Evolutionary conservation across 2,113 vertebrate species (phyloP).

Genomic region (Nycticorax nycticorax): DNA sequence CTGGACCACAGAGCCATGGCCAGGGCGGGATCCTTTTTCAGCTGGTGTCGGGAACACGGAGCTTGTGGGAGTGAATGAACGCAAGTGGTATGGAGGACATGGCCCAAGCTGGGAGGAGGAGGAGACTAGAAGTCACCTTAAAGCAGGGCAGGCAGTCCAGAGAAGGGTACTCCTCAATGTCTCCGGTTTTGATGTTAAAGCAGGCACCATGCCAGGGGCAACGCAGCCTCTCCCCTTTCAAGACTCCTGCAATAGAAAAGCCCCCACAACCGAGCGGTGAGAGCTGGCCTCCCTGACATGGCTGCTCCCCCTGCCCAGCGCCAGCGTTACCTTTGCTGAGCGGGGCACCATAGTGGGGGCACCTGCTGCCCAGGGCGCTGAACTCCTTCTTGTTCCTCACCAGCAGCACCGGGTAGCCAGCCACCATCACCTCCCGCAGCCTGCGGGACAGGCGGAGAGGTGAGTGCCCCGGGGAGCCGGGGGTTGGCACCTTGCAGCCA

Average conservation of each 20-base stretch:
- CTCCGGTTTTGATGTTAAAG: slow-evolving; percentile 84
- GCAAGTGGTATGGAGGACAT: fast-evolving
- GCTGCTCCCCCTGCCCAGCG: background rate
- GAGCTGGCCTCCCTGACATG: fast-evolving
- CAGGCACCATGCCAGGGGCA: slow-evolving; percentile 89
- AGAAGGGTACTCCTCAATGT: slow-evolving; percentile 89
- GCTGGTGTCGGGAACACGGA: fast-evolving
- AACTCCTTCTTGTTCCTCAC: slow-evolving; percentile 76
- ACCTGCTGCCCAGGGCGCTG: slow-evolving; percentile 83
- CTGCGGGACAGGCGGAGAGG: slow-evolving; percentile 48
- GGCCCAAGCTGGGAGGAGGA: background rate
- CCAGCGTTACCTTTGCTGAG: slow-evolving; percentile 79
- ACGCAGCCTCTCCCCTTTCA: slow-evolving; percentile 79
- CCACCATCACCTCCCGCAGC: slow-evolving; percentile 82
- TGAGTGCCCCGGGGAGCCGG: fast-evolving
- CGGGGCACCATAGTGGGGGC: slow-evolving; percentile 82
- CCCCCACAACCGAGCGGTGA: fast-evolving
- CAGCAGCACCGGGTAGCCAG: slow-evolving; percentile 76
- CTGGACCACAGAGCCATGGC: background rate
- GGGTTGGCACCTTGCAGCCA: background rate
- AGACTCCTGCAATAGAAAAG: slow-evolving; percentile 67
- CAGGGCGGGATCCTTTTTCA: background rate
- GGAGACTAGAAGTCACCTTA: slow-evolving; percentile 30
- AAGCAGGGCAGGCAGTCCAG: slow-evolving; percentile 80
- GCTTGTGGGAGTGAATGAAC: background rate